Percentiles rank a stretch among this genome's conserved stretches.
These are phyloP conservation scores for Rhorus exstirpatorius DNA, from an alignment of 2,888 invertebrate species.

Conservation along the genomic window DNA sequence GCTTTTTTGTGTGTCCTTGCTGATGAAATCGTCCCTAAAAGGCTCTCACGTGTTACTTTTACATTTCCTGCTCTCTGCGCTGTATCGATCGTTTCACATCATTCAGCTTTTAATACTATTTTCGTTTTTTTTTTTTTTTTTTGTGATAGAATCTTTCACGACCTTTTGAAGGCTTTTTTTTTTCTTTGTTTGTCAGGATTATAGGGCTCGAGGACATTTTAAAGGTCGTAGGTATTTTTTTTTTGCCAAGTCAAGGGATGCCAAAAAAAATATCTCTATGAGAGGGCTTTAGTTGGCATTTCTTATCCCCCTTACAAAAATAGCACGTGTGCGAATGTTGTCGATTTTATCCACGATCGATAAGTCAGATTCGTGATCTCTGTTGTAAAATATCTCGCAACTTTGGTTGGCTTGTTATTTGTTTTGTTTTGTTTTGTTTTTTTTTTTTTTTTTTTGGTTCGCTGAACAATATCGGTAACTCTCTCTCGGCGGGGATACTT, in stretches of 20 bases:
- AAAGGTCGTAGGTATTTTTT: neutral
- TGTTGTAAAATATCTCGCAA: constrained; percentile 5
- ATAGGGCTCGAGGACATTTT: neutral
- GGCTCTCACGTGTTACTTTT: neutral
- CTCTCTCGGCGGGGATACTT: constrained; percentile 31
- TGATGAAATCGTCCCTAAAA: constrained; percentile 50
- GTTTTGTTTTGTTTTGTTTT: no score
- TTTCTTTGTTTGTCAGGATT: neutral
- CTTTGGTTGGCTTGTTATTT: constrained; percentile 32
- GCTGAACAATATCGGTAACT: constrained; percentile 50
- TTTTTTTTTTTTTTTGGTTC: constrained; percentile 31
- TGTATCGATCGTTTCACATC: constrained; percentile 24
- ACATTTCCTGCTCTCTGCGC: neutral
- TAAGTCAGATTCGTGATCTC: constrained; percentile 41
- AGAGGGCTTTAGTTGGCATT: neutral
- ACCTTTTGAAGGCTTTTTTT: constrained; percentile 59
- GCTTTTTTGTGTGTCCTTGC: constrained; percentile 69
- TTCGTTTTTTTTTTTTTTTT: constrained; percentile 45
- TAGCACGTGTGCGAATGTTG: neutral
- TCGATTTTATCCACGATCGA: constrained; percentile 56
- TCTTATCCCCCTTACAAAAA: neutral
- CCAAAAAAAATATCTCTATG: constrained; percentile 4
- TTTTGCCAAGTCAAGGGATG: neutral
- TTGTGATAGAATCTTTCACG: constrained; percentile 36
- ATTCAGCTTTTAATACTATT: constrained; percentile 69